Percentiles rank a stretch among this genome's conserved stretches.
phyloP scores from a whole-genome alignment of 2,888 invertebrate genomes.

The Ganaspis brasiliensis region DNA sequence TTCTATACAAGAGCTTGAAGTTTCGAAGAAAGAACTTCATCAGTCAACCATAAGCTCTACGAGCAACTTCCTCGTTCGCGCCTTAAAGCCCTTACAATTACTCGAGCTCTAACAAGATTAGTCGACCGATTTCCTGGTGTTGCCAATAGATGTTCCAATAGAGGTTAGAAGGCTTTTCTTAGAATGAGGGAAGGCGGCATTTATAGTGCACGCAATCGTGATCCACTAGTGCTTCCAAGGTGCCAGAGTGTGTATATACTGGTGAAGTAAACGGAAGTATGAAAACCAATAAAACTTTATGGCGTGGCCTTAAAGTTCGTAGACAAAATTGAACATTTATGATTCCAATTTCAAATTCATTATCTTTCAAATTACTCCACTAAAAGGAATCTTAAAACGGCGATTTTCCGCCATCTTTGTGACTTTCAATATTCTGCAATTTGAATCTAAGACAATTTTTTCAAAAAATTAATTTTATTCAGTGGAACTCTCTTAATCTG shows the following conservation, averaged over 20 bases:
- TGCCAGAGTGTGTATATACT: background rate
- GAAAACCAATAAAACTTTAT: background rate
- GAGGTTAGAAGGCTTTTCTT: constrained; percentile 21
- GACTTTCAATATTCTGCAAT: too few species aligned
- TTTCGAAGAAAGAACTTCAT: constrained; percentile 10
- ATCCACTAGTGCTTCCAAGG: constrained; percentile 15
- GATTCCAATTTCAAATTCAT: too few species aligned
- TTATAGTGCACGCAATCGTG: constrained; percentile 15
- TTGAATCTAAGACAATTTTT: too few species aligned
- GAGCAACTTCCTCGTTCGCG: constrained; percentile 25
- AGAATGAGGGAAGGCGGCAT: constrained; percentile 6
- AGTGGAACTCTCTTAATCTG: too few species aligned
- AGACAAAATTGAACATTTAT: background rate
- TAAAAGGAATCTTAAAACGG: too few species aligned
- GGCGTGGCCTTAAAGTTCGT: background rate
- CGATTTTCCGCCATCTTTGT: too few species aligned
- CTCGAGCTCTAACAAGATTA: constrained; percentile 40
- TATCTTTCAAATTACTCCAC: too few species aligned
- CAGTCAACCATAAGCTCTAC: constrained; percentile 20
- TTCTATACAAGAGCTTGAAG: background rate
- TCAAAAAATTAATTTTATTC: too few species aligned
- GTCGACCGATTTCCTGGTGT: constrained; percentile 31
- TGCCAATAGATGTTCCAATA: constrained; percentile 28
- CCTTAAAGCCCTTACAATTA: constrained; percentile 41
- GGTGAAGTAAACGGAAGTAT: background rate